Percentiles rank a stretch among this genome's conserved stretches.
phyloP scores from a whole-genome alignment of 2,113 vertebrate species.

The Gadus chalcogrammus region DNA sequence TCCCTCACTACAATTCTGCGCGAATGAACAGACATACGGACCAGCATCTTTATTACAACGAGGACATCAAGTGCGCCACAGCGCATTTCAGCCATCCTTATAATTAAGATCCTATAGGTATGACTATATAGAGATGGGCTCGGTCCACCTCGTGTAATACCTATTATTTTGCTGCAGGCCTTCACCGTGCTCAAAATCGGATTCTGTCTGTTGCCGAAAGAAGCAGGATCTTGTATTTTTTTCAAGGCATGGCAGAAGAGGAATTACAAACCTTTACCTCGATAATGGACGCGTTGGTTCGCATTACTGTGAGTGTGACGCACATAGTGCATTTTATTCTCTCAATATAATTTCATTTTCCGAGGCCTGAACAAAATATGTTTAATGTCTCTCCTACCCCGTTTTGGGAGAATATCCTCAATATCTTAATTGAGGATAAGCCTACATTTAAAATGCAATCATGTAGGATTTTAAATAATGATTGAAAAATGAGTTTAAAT shows the following conservation, averaged over 20 bases:
- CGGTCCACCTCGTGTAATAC: no score
- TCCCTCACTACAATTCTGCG: not conserved
- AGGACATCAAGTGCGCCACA: conserved; percentile 31
- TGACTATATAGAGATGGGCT: conserved; percentile 9
- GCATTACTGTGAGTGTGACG: conserved; percentile 84
- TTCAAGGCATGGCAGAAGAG: conserved; percentile 81
- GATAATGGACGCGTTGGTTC: conserved; percentile 90
- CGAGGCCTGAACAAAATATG: no score
- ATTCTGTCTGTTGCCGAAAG: not conserved
- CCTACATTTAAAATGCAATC: no score
- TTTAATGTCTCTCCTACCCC: no score
- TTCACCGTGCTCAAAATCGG: not conserved
- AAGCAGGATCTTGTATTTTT: not conserved
- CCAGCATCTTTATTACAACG: conserved; percentile 8
- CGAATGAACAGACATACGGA: not conserved
- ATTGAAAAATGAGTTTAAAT: no score
- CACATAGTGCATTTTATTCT: conserved; percentile 14
- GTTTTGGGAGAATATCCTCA: no score
- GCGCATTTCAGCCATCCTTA: conserved; percentile 15
- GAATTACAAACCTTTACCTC: conserved; percentile 89
- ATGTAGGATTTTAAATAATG: no score
- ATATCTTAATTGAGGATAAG: no score
- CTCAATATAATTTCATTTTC: not conserved
- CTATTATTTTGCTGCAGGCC: not conserved
- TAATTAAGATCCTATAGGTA: not conserved